Percentiles rank a stretch among this genome's conserved stretches.
Evolutionary conservation across 2,113 vertebrate species (phyloP).

Genomic region (Centropristis striata): DNA sequence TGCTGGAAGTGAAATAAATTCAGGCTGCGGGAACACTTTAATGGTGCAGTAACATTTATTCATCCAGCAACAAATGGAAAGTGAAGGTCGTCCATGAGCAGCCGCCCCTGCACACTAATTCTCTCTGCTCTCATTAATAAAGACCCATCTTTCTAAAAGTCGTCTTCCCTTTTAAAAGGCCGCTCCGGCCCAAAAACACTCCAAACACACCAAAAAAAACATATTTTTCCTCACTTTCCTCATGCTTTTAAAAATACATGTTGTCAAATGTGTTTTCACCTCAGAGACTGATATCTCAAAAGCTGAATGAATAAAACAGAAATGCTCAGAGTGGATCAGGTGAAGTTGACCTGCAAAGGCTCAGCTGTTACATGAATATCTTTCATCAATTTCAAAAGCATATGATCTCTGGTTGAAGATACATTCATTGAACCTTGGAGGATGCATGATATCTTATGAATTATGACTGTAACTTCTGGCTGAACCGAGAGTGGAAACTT

Average conservation of each 20-base stretch:
- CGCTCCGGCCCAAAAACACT: background rate
- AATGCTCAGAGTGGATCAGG: too few species aligned
- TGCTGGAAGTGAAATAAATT: background rate
- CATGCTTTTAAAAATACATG: background rate
- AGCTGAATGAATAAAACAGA: background rate
- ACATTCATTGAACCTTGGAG: too few species aligned
- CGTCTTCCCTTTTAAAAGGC: background rate
- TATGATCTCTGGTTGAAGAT: too few species aligned
- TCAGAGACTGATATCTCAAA: background rate
- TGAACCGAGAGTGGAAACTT: too few species aligned
- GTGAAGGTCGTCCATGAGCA: background rate
- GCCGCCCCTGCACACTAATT: background rate
- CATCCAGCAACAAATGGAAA: background rate
- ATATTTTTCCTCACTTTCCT: background rate
- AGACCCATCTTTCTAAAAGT: background rate
- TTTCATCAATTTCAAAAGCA: too few species aligned
- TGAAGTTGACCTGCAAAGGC: too few species aligned
- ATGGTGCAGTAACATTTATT: background rate
- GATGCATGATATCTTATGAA: too few species aligned
- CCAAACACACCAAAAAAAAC: background rate
- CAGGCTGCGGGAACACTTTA: background rate
- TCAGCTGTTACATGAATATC: too few species aligned
- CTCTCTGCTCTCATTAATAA: background rate
- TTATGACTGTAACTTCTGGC: too few species aligned
- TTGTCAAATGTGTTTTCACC: background rate